Base-by-base conservation (phyloP, 2,113 vertebrate species). In the Cephalopterus ornatus region DNA sequence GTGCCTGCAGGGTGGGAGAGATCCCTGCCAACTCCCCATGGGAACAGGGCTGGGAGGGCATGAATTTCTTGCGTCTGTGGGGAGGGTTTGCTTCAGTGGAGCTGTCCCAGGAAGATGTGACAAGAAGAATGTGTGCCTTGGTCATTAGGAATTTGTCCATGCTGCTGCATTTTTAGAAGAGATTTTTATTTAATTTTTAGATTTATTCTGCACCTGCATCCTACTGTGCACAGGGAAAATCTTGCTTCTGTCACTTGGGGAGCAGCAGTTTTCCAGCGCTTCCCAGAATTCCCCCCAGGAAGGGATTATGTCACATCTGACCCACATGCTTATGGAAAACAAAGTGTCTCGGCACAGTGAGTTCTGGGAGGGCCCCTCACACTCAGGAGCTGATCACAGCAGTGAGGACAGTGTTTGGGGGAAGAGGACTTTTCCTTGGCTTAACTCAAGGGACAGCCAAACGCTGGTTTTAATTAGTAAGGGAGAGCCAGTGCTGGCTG, bases 341-440 rank as follows among this genome's bases (percentile, higher is more conserved):
- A 16, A 19, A 27, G 22, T 53, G 39, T 88, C 42, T 79, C 39
- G 44, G 62, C 83, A 56, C 27, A 41, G 22, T 4, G 17, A 49
- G 41, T 55, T 56, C 27, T 70, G 72, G 71, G 68, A 80, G 49
- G 24, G 58, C 55, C 75, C 37, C 62, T 78, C 58, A 24, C 37
- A 3, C 3, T 4, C 52, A 23, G 78, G 66, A 74, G 41, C 56
- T 0, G 5, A 37, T 62, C 18, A 1, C 4, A 14, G 74, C 0
- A 0, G 24, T 39, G 75, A 67, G 74, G 35, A 9, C 9, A 32
- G 63, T 20, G 62, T 3, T 4, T 70, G 50, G 10, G 22, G 37
- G 41, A 44, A 76, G 30, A 67, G 44, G 33, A 15, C 30, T 82
- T 79, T 92, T 42, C 67, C 80, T 44, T 28, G 50, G 8, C 46